Base-by-base conservation (phyloP, 2,113 vertebrate genomes). In the Nestor notabilis region DNA sequence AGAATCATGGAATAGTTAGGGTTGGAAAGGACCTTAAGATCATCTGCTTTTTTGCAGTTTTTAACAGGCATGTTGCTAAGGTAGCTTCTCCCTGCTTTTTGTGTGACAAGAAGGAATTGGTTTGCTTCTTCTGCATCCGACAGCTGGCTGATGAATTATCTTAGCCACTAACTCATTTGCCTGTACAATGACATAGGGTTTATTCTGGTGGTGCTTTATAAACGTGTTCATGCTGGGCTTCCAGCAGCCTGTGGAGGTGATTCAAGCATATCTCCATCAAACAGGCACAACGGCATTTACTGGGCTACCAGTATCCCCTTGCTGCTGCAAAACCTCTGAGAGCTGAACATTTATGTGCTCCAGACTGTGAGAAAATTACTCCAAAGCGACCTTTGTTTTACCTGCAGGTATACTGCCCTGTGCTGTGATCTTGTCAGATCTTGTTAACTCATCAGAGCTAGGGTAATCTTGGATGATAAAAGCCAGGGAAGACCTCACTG, bases 401-500 rank as follows among this genome's bases (percentile, higher is more conserved):
- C 96, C 95, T 95, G 89, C 80, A 93, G 92, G 76, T 92, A 63
- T 82, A 93, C 65, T 97, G 94, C 69, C 92, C 95, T 72, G 70
- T 79, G 86, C 49, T 93, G n/a, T 65, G 92, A 87, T 97, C 97
- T 87, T 97, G 97, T 95, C 95, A 91, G 92, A 95, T 95, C 97
- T 92, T 94, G 96, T 96, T 95, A 89, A 89, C 65, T 94, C 87
- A 69, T 95, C 89, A 95, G 69, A 12, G 15, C n/a, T 50, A 52
- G 41, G 19, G 61, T 74, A 93, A 95, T 95, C 94, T 85, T 52
- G 31, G 69, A 69, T 92, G 91, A 69, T 93, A 95, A 95, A 97
- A 96, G 41, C 69, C 39, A 63, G 35, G 76, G 80, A 93, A 95
- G 72, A 93, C 61, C 61, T 97, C 89, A 89, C 61, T 96, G 69